Percentiles rank a stretch among this genome's conserved stretches.
phyloP scores from a whole-genome alignment of 2,888 invertebrate species.

The Glaucopsyche alexis region DNA sequence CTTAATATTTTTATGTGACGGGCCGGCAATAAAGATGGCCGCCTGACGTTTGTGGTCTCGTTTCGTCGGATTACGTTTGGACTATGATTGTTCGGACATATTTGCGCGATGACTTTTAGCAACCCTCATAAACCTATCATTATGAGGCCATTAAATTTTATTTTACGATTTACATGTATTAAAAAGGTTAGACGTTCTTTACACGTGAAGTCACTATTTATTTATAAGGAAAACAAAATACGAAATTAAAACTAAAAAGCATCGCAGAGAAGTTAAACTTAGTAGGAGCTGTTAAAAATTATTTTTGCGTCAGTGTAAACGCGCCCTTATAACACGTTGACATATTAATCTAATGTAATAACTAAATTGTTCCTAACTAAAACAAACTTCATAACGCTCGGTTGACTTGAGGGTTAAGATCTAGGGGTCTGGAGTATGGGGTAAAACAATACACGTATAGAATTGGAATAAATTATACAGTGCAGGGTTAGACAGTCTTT shows the following conservation, averaged over 20 bases:
- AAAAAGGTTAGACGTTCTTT: not conserved
- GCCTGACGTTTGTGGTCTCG: slow-evolving; percentile 54
- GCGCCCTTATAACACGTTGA: slow-evolving; percentile 43
- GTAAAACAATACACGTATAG: slow-evolving; percentile 49
- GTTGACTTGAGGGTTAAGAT: slow-evolving; percentile 66
- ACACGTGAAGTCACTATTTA: not conserved
- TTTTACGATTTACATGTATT: not conserved
- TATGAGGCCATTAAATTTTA: not conserved
- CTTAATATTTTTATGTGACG: slow-evolving; percentile 68
- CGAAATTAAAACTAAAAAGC: too few species aligned
- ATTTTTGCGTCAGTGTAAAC: not conserved
- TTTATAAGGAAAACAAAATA: not conserved
- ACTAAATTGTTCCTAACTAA: slow-evolving; percentile 42
- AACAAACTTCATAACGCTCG: slow-evolving; percentile 52
- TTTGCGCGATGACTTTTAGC: slow-evolving; percentile 43
- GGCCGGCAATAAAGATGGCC: slow-evolving; percentile 54
- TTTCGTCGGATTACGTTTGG: slow-evolving; percentile 53
- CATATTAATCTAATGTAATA: slow-evolving; percentile 44
- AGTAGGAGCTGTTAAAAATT: not conserved
- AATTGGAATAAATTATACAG: slow-evolving; percentile 67
- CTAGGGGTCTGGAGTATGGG: slow-evolving; percentile 41
- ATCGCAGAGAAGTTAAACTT: too few species aligned
- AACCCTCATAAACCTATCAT: slow-evolving; percentile 14
- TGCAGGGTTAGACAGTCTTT: slow-evolving; percentile 61
- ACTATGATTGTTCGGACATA: slow-evolving; percentile 53